A percentile compares a stretch with the other conserved stretches of the same genome.
phyloP scores from a whole-genome alignment of 2,888 invertebrate genomes.

The Sminthurides aquaticus region DNA sequence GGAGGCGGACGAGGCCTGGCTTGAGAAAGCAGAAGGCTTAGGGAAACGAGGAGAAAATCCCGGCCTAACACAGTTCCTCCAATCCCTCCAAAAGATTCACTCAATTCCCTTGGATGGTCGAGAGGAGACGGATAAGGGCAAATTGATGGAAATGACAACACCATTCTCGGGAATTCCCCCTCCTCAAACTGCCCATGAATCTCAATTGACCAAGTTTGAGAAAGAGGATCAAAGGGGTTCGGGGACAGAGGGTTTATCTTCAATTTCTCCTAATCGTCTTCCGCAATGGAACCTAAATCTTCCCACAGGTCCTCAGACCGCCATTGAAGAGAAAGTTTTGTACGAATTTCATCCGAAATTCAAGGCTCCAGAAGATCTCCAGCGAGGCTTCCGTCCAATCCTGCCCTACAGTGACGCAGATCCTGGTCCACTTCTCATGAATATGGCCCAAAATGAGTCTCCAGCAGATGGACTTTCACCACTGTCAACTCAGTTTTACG shows the following conservation, averaged over 20 bases:
- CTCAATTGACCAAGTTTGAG: background rate
- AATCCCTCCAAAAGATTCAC: no score
- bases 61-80: background rate
- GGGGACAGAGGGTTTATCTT: background rate
- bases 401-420: constrained; percentile 39
- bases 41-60: background rate
- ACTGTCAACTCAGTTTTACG: background rate
- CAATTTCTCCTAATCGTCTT: background rate
- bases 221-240: background rate
- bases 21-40: background rate
- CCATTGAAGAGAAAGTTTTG: background rate
- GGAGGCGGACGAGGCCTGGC: background rate
- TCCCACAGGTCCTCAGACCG: background rate
- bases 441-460: background rate
- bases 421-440: constrained; percentile 30
- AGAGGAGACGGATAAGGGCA: background rate
- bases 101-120: no score
- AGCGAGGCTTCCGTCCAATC: constrained; percentile 39
- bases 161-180: background rate
- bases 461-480: background rate
- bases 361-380: constrained; percentile 29
- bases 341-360: constrained; percentile 22
- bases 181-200: background rate
- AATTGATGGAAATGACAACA: background rate
- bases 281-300: background rate